Evolutionary conservation across 2,797 vertebrate genomes (phyloP).

Genomic region (Buphagus erythrorhynchus): DNA sequence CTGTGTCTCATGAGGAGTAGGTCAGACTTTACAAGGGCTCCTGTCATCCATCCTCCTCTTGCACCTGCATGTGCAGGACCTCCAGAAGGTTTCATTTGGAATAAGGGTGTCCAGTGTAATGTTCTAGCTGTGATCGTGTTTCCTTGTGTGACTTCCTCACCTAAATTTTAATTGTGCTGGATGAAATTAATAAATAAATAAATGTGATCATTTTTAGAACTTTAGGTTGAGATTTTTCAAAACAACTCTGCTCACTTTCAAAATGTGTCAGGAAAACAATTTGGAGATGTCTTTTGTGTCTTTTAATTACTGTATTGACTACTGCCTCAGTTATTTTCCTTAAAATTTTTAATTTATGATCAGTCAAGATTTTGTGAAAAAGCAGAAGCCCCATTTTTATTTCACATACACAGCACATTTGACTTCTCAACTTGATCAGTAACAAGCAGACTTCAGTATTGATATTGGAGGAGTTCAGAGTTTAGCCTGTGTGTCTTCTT

Average conservation of each 20-base stretch:
- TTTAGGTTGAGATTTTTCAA: background rate
- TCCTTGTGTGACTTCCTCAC: background rate
- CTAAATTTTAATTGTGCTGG: background rate
- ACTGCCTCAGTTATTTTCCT: background rate
- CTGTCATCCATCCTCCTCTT: accelerated
- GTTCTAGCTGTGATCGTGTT: background rate
- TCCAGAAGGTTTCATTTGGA: background rate
- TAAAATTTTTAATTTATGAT: background rate
- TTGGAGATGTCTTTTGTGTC: background rate
- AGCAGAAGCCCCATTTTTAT: background rate
- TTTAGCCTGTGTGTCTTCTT: background rate
- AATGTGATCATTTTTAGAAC: background rate
- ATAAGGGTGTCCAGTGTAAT: background rate
- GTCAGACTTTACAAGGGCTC: background rate
- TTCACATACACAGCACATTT: background rate
- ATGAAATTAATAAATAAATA: background rate
- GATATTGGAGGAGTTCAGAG: background rate
- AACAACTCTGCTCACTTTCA: background rate
- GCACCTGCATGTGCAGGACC: background rate
- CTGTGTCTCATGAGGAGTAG: background rate
- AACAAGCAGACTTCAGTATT: background rate
- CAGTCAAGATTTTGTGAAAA: background rate
- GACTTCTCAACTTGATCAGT: background rate
- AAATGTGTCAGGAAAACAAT: background rate
- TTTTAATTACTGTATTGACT: background rate